Percentiles rank a stretch among this genome's conserved stretches.
Evolutionary conservation across 2,797 vertebrate species (phyloP).

Genomic region (Anas acuta): DNA sequence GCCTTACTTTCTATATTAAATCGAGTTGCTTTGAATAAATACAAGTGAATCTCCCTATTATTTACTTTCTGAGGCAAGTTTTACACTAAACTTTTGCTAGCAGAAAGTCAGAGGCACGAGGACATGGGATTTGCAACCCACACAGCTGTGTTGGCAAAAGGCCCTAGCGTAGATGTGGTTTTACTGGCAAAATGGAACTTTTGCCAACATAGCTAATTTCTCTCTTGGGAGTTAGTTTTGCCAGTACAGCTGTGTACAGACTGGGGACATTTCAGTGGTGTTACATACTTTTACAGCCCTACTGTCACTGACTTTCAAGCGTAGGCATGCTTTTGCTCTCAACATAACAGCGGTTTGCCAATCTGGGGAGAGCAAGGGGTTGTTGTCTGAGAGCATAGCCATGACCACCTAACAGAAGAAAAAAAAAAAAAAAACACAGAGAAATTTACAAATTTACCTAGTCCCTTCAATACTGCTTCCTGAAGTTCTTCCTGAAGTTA

Average conservation of each 20-base stretch:
- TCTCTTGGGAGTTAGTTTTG: constrained; percentile 38
- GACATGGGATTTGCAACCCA: constrained; percentile 59
- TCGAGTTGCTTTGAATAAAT: constrained; percentile 8
- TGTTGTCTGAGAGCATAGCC: neutral
- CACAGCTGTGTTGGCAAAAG: constrained; percentile 70
- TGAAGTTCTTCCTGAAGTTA: neutral
- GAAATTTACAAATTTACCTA: neutral
- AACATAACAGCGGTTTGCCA: neutral
- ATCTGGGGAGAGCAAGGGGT: fast-evolving
- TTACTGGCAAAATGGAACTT: constrained; percentile 38
- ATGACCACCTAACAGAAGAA: fast-evolving
- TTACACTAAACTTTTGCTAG: constrained; percentile 27
- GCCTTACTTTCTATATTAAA: constrained; percentile 37
- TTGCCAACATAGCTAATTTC: constrained; percentile 63
- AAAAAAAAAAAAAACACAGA: neutral
- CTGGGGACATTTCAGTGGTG: neutral
- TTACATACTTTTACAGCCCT: neutral
- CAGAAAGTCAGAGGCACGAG: constrained; percentile 53
- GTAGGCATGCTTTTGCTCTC: neutral
- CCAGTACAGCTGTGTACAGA: constrained; percentile 61
- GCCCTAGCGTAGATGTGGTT: constrained; percentile 48
- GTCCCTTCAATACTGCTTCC: neutral
- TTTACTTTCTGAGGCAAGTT: constrained; percentile 52
- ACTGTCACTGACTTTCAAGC: neutral
- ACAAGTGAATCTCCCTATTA: constrained; percentile 30